These are phyloP conservation scores for Coelopa pilipes DNA, from an alignment of 2,888 invertebrate species.

Conservation along the genomic window DNA sequence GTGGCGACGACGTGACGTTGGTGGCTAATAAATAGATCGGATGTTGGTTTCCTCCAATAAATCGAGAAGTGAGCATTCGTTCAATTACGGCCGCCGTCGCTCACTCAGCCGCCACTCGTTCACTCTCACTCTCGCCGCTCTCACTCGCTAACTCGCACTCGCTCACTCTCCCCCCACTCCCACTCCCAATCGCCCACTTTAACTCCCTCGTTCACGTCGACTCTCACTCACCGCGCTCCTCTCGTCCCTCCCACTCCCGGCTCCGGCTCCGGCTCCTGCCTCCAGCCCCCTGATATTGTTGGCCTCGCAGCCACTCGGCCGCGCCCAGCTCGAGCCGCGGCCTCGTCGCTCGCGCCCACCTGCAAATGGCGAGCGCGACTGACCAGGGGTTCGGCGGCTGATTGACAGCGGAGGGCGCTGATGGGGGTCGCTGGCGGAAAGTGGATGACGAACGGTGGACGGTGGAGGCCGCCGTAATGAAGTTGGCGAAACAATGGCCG, in stretches of 20 bases:
- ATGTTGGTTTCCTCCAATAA: slow-evolving; percentile 33
- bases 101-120: background rate
- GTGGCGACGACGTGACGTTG: background rate
- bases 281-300: too few relatives aligned
- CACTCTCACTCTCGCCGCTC: background rate
- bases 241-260: too few relatives aligned
- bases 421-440: background rate
- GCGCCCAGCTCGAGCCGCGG: too few relatives aligned
- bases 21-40: slow-evolving; percentile 31
- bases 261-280: too few relatives aligned
- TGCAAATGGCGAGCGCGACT: too few relatives aligned
- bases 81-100: slow-evolving; percentile 24
- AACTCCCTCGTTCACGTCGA: background rate
- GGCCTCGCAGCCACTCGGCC: too few relatives aligned
- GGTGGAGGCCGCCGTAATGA: background rate
- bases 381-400: too few relatives aligned
- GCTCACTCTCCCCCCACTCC: background rate
- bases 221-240: too few relatives aligned
- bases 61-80: slow-evolving; percentile 30
- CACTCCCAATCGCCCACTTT: background rate
- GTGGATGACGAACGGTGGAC: background rate
- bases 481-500: too few relatives aligned
- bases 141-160: background rate
- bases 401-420: too few relatives aligned
- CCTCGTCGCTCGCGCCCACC: too few relatives aligned